Evolutionary conservation across 2,888 invertebrate genomes (phyloP), one percentile per base, ranked within the genome.

Genomic region (Alsophila aescularia): DNA sequence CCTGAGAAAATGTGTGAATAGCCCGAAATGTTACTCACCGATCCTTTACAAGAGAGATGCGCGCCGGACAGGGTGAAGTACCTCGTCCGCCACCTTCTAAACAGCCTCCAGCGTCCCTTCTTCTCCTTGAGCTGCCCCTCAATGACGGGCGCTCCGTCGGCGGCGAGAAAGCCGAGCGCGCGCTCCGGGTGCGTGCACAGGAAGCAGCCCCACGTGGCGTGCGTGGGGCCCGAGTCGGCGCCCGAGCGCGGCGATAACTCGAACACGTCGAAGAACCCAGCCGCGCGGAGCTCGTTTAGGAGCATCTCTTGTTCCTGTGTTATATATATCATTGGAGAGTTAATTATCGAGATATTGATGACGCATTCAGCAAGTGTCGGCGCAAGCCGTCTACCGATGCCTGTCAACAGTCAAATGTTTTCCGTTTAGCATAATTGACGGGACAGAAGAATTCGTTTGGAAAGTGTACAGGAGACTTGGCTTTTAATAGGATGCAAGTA

Each of bases 41-140:
- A 95, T 60, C 64, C 64, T 49, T 64, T 64, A 32, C 64, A 64
- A 13, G 97, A 97, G 47, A 98, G 94, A 81, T 97, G 96, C 0
- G 97, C 97, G 0, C 98, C 98, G 24, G 98, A 98, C 18, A 98
- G 90, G 1, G 98, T 98, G 85, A 98, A 98, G 87, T 98, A 98
- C 64, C 98, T 90, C 4, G 98, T 98, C 66, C 98, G 93, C 98
- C 98, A 98, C 64, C 98, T 90, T 35, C 97, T 93, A 84, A 98
- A 97, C 61, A 98, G 92, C 67, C 97, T 93, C 98, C 98, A 98
- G 70, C 97, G 94, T 0, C 81, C 81, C 69, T 82, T 82, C 75
- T 82, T 82, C 75, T 82, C 81, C 64, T 81, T 78, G 36, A 82
- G 75, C 66, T 78, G 79, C 0, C 81, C 81, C 62, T 97, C 97